Evolutionary conservation across 1,140 invertebrate genomes (phyloP).

Genomic region (Parapsyche elsis): DNA sequence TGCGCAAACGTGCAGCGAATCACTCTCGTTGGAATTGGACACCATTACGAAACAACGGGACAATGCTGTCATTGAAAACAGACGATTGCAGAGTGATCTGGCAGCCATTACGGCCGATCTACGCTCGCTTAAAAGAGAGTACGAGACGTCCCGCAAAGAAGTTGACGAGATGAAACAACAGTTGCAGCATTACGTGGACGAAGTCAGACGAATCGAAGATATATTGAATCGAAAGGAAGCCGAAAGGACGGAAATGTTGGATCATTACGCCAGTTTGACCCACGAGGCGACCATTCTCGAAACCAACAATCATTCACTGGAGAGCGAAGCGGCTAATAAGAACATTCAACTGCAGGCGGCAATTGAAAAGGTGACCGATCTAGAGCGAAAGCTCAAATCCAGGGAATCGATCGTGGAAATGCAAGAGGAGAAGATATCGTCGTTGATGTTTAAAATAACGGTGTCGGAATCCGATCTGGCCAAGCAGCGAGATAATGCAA

Average conservation of each 20-base stretch:
- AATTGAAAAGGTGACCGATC: constrained; percentile 61
- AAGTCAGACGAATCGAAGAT: constrained; percentile 77
- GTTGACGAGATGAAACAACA: constrained; percentile 76
- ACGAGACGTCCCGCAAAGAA: constrained; percentile 73
- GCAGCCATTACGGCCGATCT: constrained; percentile 66
- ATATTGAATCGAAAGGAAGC: constrained; percentile 75
- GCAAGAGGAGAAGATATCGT: constrained; percentile 62
- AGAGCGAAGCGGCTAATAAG: constrained; percentile 75
- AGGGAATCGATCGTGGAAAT: constrained; percentile 63
- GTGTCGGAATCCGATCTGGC: constrained; percentile 64
- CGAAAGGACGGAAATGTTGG: constrained; percentile 77
- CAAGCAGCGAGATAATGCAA: constrained; percentile 62
- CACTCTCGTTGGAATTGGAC: constrained; percentile 65
- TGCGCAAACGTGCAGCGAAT: constrained; percentile 68
- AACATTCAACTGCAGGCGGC: constrained; percentile 65
- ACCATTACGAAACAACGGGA: constrained; percentile 66
- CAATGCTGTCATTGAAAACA: constrained; percentile 70
- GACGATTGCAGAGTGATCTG: constrained; percentile 75
- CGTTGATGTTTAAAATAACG: constrained; percentile 62
- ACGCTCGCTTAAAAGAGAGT: constrained; percentile 68
- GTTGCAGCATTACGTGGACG: constrained; percentile 77
- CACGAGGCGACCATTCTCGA: constrained; percentile 77
- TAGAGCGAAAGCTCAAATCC: constrained; percentile 62
- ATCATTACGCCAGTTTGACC: constrained; percentile 77
- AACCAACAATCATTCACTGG: constrained; percentile 78